These are phyloP conservation scores for Columba guinea DNA, from an alignment of 2,797 vertebrate species.

Conservation along the genomic window DNA sequence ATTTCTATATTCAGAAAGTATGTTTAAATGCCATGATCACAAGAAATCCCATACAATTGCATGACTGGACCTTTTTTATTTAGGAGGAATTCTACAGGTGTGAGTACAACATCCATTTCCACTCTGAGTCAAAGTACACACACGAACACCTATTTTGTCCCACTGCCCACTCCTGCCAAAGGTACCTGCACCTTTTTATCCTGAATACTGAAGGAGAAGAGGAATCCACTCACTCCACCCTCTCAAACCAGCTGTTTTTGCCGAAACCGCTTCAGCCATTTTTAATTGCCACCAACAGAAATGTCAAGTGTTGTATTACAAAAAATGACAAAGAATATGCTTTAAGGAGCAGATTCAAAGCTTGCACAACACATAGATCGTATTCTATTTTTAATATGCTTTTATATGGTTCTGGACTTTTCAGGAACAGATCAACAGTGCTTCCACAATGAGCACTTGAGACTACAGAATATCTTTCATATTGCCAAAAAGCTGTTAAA, in stretches of 20 bases:
- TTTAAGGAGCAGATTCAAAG: constrained; percentile 48
- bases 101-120: neutral
- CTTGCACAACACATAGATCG: constrained; percentile 28
- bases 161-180: neutral
- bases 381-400: neutral
- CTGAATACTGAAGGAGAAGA: neutral
- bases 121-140: neutral
- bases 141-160: neutral
- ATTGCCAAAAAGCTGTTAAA: constrained; percentile 42
- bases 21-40: no score
- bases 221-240: neutral
- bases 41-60: neutral
- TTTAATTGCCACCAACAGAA: constrained; percentile 39
- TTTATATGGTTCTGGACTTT: constrained; percentile 58
- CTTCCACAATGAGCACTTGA: constrained; percentile 56
- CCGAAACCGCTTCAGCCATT: constrained; percentile 6
- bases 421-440: constrained; percentile 51
- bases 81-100: neutral
- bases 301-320: constrained; percentile 35
- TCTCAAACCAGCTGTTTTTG: neutral
- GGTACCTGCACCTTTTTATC: neutral
- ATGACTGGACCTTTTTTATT: neutral
- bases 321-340: constrained; percentile 50
- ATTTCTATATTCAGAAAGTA: neutral
- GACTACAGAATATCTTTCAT: constrained; percentile 6